Conservation (phyloP, 2,797 vertebrate species). For the Anisognathus igniventris region DNA sequence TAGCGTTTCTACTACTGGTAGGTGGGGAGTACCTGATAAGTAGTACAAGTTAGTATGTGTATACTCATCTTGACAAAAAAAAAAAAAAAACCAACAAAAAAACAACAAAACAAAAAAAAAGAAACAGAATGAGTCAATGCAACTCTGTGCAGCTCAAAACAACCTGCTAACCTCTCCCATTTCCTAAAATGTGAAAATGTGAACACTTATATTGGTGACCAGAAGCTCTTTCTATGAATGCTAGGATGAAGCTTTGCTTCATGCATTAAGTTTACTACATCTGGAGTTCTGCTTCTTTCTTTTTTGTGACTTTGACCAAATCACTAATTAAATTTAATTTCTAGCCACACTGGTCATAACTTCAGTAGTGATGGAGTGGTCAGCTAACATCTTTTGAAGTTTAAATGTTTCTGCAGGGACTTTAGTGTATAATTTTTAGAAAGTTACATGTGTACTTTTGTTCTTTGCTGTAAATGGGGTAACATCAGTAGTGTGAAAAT, state of each 20-base stretch:
- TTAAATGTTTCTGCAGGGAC: background rate
- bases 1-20: background rate
- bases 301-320: background rate
- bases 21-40: background rate
- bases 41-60: background rate
- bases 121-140: slow-evolving; percentile 4
- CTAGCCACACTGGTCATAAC: background rate
- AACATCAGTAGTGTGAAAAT: background rate
- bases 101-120: background rate
- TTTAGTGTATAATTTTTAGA: background rate
- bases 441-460: background rate
- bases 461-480: background rate
- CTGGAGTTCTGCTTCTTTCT: background rate
- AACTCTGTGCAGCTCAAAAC: background rate
- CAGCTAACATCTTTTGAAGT: background rate
- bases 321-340: background rate
- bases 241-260: background rate
- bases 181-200: background rate
- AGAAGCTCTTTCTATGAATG: background rate
- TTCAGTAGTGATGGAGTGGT: background rate
- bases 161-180: background rate
- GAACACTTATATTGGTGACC: background rate
- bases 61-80: background rate
- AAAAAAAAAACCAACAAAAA: background rate
- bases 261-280: background rate